phyloP scores from a whole-genome alignment of 2,888 invertebrate genomes.

The Drosophila subquinaria region DNA sequence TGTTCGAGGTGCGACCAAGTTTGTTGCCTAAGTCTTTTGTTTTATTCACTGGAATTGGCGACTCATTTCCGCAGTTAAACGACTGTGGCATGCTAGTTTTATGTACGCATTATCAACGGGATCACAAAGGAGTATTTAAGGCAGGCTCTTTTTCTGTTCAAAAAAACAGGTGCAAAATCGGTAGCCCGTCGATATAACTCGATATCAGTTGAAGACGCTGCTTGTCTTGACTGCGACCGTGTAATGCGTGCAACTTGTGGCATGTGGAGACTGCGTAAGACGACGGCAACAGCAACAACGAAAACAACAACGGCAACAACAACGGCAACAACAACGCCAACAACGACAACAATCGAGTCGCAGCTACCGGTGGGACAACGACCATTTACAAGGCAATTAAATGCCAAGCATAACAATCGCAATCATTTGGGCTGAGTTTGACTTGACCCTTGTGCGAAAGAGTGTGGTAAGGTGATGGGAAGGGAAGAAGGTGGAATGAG shows the following conservation, averaged over 20 bases:
- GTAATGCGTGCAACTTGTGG: constrained; percentile 80
- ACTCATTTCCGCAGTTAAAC: constrained; percentile 76
- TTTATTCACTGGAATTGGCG: constrained; percentile 73
- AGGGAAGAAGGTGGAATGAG: background rate
- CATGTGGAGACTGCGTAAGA: constrained; percentile 63
- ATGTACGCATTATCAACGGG: constrained; percentile 78
- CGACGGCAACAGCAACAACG: constrained; percentile 45
- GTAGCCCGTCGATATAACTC: constrained; percentile 75
- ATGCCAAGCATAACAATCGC: constrained; percentile 81
- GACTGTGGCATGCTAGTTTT: constrained; percentile 77
- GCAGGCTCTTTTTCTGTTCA: background rate
- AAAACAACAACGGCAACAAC: constrained; percentile 46
- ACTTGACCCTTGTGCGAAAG: constrained; percentile 30
- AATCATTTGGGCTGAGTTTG: constrained; percentile 63
- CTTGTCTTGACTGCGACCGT: constrained; percentile 20
- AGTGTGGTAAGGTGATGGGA: background rate
- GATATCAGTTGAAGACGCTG: constrained; percentile 40
- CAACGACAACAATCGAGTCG: constrained; percentile 62
- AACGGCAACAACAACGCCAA: constrained; percentile 42
- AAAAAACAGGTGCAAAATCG: constrained; percentile 75
- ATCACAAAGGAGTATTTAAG: constrained; percentile 70
- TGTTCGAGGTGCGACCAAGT: constrained; percentile 57
- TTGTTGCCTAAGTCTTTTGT: constrained; percentile 70
- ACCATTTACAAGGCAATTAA: constrained; percentile 82
- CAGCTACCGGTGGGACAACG: constrained; percentile 65